These are phyloP conservation scores for Argyra leucocephala DNA, from an alignment of 2,888 invertebrate genomes.

Conservation along the genomic window DNA sequence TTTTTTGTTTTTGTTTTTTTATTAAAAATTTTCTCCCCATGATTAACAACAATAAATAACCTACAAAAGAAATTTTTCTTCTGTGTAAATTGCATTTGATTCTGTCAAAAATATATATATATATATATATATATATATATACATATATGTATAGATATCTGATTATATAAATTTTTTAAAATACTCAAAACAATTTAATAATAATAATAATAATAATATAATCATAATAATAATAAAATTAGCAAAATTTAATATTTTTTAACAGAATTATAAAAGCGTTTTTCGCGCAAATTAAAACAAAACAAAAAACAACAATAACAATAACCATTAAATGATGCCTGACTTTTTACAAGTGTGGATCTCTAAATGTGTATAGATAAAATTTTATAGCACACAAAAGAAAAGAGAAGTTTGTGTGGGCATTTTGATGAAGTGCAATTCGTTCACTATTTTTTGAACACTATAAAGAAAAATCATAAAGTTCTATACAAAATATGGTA, in stretches of 20 bases:
- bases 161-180: too few relatives aligned
- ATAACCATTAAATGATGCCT: not conserved
- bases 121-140: not conserved
- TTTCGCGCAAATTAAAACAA: not conserved
- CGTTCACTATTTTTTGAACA: not conserved
- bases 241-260: too few relatives aligned
- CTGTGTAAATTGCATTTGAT: not conserved
- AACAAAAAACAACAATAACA: not conserved
- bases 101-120: not conserved
- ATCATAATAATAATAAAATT: too few relatives aligned
- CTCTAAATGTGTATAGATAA: not conserved
- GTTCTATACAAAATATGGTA: not conserved
- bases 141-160: not conserved
- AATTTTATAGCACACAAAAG: not conserved
- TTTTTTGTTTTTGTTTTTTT: too few relatives aligned
- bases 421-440: too few relatives aligned
- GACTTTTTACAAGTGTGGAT: not conserved
- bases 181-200: too few relatives aligned
- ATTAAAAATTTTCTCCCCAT: not conserved
- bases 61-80: not conserved
- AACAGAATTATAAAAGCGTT: not conserved
- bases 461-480: not conserved
- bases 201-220: too few relatives aligned
- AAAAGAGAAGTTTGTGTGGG: not conserved
- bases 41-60: not conserved